A percentile compares a stretch with the other conserved stretches of the same genome.
phyloP scores from a whole-genome alignment of 2,113 vertebrate species.

The Vanacampus margaritifer region DNA sequence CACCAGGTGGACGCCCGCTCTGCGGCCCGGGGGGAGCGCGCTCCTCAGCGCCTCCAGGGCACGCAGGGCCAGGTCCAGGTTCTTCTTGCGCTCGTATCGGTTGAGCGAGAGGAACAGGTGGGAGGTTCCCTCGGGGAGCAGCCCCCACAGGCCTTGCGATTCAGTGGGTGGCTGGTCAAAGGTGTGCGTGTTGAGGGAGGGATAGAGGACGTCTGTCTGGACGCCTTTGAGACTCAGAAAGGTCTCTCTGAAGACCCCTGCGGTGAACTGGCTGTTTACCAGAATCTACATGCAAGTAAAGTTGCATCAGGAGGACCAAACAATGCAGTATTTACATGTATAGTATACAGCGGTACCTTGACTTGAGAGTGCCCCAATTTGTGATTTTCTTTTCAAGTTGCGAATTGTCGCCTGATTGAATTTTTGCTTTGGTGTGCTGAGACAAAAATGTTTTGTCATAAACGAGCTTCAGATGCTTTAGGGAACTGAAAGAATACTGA shows the following conservation, averaged over 20 bases:
- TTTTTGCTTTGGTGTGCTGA: background rate
- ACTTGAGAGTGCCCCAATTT: background rate
- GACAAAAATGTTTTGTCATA: too few species aligned
- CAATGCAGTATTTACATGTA: background rate
- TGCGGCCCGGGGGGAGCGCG: constrained; percentile 67
- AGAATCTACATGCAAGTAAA: constrained; percentile 71
- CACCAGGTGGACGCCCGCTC: constrained; percentile 82
- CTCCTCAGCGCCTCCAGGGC: constrained; percentile 76
- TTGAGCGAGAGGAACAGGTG: constrained; percentile 93
- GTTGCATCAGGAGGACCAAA: constrained; percentile 23
- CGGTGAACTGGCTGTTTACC: constrained; percentile 94
- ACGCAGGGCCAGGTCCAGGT: constrained; percentile 81
- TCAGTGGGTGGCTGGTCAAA: constrained; percentile 75
- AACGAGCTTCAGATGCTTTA: too few species aligned
- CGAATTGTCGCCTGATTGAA: background rate
- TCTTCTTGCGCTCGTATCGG: constrained; percentile 96
- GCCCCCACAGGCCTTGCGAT: constrained; percentile 62
- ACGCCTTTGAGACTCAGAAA: constrained; percentile 80
- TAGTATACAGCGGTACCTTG: background rate
- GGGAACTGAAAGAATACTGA: too few species aligned
- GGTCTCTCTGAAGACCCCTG: constrained; percentile 83
- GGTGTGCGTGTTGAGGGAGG: constrained; percentile 82
- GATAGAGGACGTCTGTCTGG: constrained; percentile 87
- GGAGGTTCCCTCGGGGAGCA: constrained; percentile 76
- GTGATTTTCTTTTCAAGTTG: background rate